These are phyloP conservation scores for Manis crassicaudata DNA, from an alignment of 2,797 vertebrate species.

Conservation along the genomic window DNA sequence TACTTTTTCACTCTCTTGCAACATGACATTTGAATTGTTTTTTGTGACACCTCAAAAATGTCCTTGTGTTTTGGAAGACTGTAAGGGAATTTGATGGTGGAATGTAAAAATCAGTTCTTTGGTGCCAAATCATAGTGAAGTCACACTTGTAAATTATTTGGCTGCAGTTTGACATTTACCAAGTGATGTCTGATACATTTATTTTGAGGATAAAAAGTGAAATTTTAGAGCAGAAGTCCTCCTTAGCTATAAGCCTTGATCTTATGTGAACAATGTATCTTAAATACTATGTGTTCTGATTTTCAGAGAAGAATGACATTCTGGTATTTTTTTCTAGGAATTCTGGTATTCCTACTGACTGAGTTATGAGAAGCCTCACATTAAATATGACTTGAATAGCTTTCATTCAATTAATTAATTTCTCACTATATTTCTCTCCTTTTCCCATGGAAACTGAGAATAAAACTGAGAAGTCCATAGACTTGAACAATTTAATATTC, in stretches of 20 bases:
- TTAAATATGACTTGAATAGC: neutral
- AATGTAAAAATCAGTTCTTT: neutral
- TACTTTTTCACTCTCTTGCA: neutral
- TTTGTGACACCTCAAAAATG: neutral
- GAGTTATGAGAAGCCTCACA: neutral
- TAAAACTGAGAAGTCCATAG: neutral
- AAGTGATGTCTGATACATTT: neutral
- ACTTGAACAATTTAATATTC: neutral
- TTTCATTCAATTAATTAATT: neutral
- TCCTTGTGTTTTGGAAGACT: neutral
- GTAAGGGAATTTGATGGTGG: neutral
- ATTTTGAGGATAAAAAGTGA: neutral
- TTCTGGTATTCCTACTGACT: neutral
- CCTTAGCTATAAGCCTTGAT: neutral
- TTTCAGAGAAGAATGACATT: neutral
- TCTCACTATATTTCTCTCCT: neutral
- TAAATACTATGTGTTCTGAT: neutral
- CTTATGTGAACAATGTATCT: neutral
- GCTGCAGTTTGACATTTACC: neutral
- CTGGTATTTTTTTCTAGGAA: slow-evolving; percentile 7
- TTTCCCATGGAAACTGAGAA: neutral
- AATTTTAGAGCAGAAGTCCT: neutral
- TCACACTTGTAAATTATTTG: neutral
- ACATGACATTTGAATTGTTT: slow-evolving; percentile 16
- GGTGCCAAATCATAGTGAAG: neutral